Base-by-base conservation (phyloP, 2,113 vertebrate genomes). In the Macrotus californicus region DNA sequence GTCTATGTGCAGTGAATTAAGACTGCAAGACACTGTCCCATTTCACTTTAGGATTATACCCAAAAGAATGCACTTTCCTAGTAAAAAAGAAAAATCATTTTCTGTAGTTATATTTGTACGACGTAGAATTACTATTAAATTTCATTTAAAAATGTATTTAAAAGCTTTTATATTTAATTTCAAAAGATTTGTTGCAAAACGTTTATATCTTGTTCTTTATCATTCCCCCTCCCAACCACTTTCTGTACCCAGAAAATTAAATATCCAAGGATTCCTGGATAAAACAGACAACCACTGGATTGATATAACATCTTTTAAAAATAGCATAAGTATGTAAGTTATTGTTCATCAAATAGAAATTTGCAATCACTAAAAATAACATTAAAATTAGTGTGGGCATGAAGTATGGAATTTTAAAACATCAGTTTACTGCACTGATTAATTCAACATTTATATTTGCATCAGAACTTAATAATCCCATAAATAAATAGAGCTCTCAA, bases 391-490 rank as follows among this genome's bases (percentile, higher is more conserved):
- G 96, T 64, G 91, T 98, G 96, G 94, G 94, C 96, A 61, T 79
- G 87, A 97, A 96, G 77, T 94, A 90, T 12, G 61, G 82, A 96
- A 96, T 96, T 95, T 69, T 96, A 96, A 97, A 97, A 97, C 97
- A 97, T 93, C 95, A 93, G 75, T 93, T 96, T 93, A 97, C 97
- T 97, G 90, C 94, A 85, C 95, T 97, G 96, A 97, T 89, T 94
- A 97, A 96, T 88, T 97, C 91, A 97, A 98, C 97, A 97, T 96
- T 97, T 97, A 97, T 97, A 97, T 97, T 96, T 97, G 93, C 96
- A 97, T 98, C 96, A 97, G 96, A 97, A 98, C 97, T 97, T 96
- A 97, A 93, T 96, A 96, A 97, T 92, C 97, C 97, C 94, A 91
- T 97, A 97, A 97, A 97, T 97, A 97, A 97, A 96, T 46, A 86